Conservation (phyloP, 2,797 vertebrate genomes). For the Diglossa cyanea region DNA sequence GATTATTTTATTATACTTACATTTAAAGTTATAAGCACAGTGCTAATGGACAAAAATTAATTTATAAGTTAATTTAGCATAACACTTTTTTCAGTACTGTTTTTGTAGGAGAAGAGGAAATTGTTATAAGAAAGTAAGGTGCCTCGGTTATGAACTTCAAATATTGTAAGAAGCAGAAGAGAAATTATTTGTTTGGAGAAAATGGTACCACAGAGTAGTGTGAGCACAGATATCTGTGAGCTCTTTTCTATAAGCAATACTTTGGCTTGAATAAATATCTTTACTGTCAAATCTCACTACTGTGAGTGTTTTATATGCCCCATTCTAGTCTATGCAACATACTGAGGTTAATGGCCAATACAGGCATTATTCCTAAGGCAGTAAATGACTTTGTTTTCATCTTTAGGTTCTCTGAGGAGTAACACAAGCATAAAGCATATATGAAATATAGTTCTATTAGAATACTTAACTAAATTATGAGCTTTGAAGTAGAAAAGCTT, state of each 20-base stretch:
- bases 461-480: constrained; percentile 66
- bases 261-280: constrained; percentile 40
- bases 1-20: constrained; percentile 34
- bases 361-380: constrained; percentile 55
- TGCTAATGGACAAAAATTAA: constrained; percentile 22
- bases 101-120: not conserved
- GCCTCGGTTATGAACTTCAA: not conserved
- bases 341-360: constrained; percentile 67
- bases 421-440: constrained; percentile 61
- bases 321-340: constrained; percentile 42
- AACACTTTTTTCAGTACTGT: not conserved
- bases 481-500: constrained; percentile 69
- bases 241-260: constrained; percentile 3
- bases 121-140: not conserved
- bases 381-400: constrained; percentile 69
- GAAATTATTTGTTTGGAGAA: constrained; percentile 23
- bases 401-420: constrained; percentile 60
- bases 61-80: constrained; percentile 21
- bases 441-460: constrained; percentile 69
- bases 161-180: not conserved
- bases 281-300: constrained; percentile 38
- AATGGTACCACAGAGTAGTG: not conserved
- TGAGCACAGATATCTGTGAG: not conserved
- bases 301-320: constrained; percentile 48
- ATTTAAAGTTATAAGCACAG: constrained; percentile 32